These are phyloP conservation scores for Sylvia atricapilla DNA, from an alignment of 2,113 vertebrate species.

Conservation along the genomic window DNA sequence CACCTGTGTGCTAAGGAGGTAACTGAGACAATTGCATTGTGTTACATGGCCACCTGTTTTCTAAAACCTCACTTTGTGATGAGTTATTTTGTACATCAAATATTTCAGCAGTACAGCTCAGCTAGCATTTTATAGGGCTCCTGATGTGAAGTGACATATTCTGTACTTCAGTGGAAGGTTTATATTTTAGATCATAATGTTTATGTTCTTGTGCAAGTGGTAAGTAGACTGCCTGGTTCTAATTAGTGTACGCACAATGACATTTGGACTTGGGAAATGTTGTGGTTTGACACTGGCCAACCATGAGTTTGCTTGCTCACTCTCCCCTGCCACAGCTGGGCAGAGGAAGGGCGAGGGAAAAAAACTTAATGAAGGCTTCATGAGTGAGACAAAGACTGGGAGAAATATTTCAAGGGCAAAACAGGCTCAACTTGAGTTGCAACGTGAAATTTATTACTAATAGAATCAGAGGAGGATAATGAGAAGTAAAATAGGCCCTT, in stretches of 20 bases:
- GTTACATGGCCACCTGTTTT: neutral
- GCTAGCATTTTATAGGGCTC: neutral
- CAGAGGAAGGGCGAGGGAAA: neutral
- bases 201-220: neutral
- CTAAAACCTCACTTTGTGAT: neutral
- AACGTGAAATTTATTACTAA: neutral
- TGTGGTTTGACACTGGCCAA: neutral
- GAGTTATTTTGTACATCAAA: neutral
- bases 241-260: neutral
- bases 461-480: neutral
- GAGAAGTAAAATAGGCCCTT: neutral
- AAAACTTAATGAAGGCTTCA: neutral
- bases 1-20: neutral
- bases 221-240: neutral
- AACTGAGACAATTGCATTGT: neutral
- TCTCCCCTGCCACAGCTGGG: neutral
- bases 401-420: neutral
- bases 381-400: neutral
- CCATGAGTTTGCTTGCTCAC: accelerated
- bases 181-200: neutral
- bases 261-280: neutral
- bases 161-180: neutral
- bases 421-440: neutral
- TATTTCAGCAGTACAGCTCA: neutral
- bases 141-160: neutral